Evolutionary conservation across 2,797 vertebrate genomes (phyloP).

Genomic region (Coccyzus lansbergi): DNA sequence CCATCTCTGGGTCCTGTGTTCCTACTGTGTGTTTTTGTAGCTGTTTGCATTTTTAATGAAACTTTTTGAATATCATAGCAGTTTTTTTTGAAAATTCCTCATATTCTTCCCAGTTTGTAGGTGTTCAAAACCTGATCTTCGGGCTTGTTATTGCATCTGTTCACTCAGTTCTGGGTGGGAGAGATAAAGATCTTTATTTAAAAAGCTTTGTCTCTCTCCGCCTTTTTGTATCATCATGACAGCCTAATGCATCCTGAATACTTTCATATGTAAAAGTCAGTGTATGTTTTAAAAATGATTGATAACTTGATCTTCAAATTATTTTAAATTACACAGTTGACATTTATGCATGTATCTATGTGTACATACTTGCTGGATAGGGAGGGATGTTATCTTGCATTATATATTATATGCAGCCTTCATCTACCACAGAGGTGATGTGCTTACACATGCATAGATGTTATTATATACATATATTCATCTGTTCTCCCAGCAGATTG

Average conservation of each 20-base stretch:
- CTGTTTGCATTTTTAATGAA: slow-evolving; percentile 55
- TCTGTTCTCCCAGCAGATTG: not conserved
- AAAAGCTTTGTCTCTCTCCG: slow-evolving; percentile 45
- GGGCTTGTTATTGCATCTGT: slow-evolving; percentile 48
- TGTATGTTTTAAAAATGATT: slow-evolving; percentile 39
- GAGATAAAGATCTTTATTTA: slow-evolving; percentile 44
- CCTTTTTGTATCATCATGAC: not conserved
- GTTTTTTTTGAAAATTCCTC: slow-evolving; percentile 39
- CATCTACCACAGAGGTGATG: not conserved
- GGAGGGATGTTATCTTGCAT: not conserved
- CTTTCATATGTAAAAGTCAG: slow-evolving; percentile 22
- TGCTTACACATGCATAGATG: not conserved
- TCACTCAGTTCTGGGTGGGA: slow-evolving; percentile 47
- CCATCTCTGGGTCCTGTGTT: slow-evolving; percentile 30
- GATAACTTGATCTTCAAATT: slow-evolving; percentile 53
- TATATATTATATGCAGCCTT: not conserved
- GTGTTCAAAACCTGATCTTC: not conserved
- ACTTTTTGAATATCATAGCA: slow-evolving; percentile 2
- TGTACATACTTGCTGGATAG: slow-evolving; percentile 13
- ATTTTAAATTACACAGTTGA: slow-evolving; percentile 48
- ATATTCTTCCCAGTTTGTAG: slow-evolving; percentile 36
- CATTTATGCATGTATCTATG: slow-evolving; percentile 39
- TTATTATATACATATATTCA: not conserved
- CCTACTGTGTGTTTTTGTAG: slow-evolving; percentile 20
- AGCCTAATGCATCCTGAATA: slow-evolving; percentile 19